Evolutionary conservation across 2,113 vertebrate genomes (phyloP).

Genomic region (Paedocypris sp.): DNA sequence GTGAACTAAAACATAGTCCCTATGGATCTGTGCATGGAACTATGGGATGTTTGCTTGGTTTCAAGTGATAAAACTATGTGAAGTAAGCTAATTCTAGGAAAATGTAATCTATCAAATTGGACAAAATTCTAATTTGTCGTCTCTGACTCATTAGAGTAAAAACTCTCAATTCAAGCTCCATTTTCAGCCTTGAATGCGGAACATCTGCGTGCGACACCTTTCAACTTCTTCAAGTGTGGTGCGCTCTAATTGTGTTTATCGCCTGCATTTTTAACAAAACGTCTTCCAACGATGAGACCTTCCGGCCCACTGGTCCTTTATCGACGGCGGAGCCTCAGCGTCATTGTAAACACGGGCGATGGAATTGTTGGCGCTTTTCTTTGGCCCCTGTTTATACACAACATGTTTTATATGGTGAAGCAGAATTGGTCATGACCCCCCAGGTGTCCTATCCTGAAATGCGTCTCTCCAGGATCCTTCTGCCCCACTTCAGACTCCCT

Average conservation of each 20-base stretch:
- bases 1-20: too few relatives aligned
- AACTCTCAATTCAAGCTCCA: not conserved
- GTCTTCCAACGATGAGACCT: constrained; percentile 8
- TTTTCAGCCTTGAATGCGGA: constrained; percentile 11
- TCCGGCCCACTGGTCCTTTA: not conserved
- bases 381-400: constrained; percentile 16
- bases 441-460: constrained; percentile 23
- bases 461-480: constrained; percentile 16
- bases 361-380: constrained; percentile 16
- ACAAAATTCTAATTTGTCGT: too few relatives aligned
- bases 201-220: constrained; percentile 3
- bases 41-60: too few relatives aligned
- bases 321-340: not conserved
- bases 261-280: not conserved
- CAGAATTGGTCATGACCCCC: constrained; percentile 12
- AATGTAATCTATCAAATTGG: too few relatives aligned
- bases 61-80: too few relatives aligned
- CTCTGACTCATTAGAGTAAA: constrained; percentile 7
- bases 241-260: not conserved
- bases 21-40: too few relatives aligned
- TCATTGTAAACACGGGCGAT: not conserved
- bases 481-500: constrained; percentile 19
- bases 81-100: too few relatives aligned
- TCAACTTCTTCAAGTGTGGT: constrained; percentile 1
- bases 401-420: constrained; percentile 6